Evolutionary conservation across 1,140 invertebrate genomes (phyloP), one percentile per base, ranked within the genome.

Genomic region (Elysia chlorotica): DNA sequence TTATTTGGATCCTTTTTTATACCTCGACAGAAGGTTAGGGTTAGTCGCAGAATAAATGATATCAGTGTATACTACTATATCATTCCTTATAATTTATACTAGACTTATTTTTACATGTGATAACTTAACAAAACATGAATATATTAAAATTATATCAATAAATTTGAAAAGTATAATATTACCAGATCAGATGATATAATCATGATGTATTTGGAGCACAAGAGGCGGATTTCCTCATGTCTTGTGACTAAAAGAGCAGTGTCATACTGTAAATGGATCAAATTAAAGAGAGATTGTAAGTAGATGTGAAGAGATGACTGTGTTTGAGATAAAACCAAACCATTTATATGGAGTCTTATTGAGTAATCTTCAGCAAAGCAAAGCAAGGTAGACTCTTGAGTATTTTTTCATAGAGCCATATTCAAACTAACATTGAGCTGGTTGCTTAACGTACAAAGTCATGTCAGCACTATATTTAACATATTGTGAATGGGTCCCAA

Each of bases 131-230:
- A n/a, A n/a, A n/a, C n/a, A n/a, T n/a, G 17, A 67, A 19, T 10
- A 41, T 28, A 38, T 25, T n/a, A 31, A 67, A 38, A 67, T 48
- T 31, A 33, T 14, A 65, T 65, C 62, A 30, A 30, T 31, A 5
- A 65, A 30, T 10, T 33, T 14, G 17, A 65, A 65, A 17, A 17
- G 17, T 31, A 31, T n/a, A 48, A 48, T 10, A 10, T 65, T 71
- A 84, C 82, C 66, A 61, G 73, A 54, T 80, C 70, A 23, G 84
- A 71, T 48, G 82, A 82, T 2, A 79, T 75, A 19, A 95, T 90
- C 79, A 93, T 90, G 10, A 91, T 91, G 87, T 93, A 92, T 83
- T 93, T 93, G 6, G 90, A 88, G 19, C 93, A 92, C 21, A 95
- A 87, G 30, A 91, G 87, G 79, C 91, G 90, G 69, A 94, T 88